Base-by-base conservation (phyloP, 2,888 invertebrate genomes). In the Mechanitis messenoides region DNA sequence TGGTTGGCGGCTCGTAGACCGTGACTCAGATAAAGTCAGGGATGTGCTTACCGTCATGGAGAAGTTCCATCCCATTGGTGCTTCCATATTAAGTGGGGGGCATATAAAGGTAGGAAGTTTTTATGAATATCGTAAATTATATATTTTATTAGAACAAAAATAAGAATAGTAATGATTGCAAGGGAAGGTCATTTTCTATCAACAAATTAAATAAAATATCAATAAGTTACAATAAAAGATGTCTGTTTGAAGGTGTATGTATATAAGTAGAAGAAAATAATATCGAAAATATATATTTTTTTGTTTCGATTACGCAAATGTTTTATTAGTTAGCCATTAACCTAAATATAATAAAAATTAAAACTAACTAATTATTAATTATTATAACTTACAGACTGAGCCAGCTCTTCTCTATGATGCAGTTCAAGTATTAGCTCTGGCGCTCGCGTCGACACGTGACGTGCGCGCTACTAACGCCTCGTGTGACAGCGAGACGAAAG, bases 1-100 rank as follows among this genome's bases (percentile, higher is more conserved):
- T n/a, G 96, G 97, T 0, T 97, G 97, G 91, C 92, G 97, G 54
- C 88, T 98, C 68, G 96, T 97, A 2, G 96, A 97, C 78, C 92
- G 95, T 3, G 94, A 94, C 60, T 94, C 95, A 38, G 92, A 94
- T 45, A 92, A 93, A 71, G 95, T 95, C 59, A 92, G 92, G 65
- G 95, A 95, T 67, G 92, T 94, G 3, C 91, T 96, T 45, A 93
- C 93, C 63, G 94, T 96, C 74, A 97, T 97, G 96, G 95, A 95
- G 86, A 93, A 94, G 79, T 95, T 97, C 80, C 96, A 96, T 73
- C 95, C 96, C 0, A 94, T 95, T 64, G 96, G 96, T 2, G 93
- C 95, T 58, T 92, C 94, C 53, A 95, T 95, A 64, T 90, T 95
- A 42, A 94, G 94, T 70, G 93, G 92, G 55, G 88, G 88, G 6